phyloP scores from a whole-genome alignment of 2,888 invertebrate genomes.

The Parelbella ahira region DNA sequence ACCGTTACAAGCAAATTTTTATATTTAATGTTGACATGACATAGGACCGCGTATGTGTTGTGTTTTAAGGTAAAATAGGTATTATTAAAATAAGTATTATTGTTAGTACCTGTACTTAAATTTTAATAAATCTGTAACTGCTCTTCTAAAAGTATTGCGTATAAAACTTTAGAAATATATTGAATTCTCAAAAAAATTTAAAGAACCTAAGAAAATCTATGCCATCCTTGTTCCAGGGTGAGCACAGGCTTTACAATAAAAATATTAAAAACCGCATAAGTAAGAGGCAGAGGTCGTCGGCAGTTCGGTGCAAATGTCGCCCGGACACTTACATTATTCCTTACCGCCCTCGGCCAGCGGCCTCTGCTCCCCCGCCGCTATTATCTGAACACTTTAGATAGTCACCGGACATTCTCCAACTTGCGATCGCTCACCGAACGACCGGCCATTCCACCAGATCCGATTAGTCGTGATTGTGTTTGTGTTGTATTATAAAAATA shows the following conservation, averaged over 20 bases:
- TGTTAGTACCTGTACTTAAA: too few species aligned
- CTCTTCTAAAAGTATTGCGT: too few species aligned
- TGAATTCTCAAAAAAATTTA: too few species aligned
- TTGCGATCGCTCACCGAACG: slow-evolving; percentile 70
- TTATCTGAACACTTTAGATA: slow-evolving; percentile 80
- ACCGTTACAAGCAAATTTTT: too few species aligned
- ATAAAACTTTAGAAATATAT: too few species aligned
- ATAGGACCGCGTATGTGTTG: too few species aligned
- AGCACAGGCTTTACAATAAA: slow-evolving; percentile 83
- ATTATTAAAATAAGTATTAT: too few species aligned
- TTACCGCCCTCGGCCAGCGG: slow-evolving; percentile 41
- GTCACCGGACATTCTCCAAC: slow-evolving; percentile 68
- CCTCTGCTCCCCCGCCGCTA: slow-evolving; percentile 59
- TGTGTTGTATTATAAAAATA: slow-evolving; percentile 73
- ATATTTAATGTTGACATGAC: too few species aligned
- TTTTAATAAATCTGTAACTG: too few species aligned
- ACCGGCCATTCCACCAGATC: slow-evolving; percentile 75
- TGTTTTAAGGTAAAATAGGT: too few species aligned
- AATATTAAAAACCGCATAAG: slow-evolving; percentile 82
- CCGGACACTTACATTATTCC: slow-evolving; percentile 78
- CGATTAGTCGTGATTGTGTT: slow-evolving; percentile 78
- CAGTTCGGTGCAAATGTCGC: slow-evolving; percentile 80
- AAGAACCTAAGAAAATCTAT: slow-evolving; percentile 39
- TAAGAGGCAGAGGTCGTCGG: slow-evolving; percentile 78
- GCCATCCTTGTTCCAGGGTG: slow-evolving; percentile 45